Conservation (phyloP, 2,888 invertebrate genomes). For the Calameuta idolon region DNA sequence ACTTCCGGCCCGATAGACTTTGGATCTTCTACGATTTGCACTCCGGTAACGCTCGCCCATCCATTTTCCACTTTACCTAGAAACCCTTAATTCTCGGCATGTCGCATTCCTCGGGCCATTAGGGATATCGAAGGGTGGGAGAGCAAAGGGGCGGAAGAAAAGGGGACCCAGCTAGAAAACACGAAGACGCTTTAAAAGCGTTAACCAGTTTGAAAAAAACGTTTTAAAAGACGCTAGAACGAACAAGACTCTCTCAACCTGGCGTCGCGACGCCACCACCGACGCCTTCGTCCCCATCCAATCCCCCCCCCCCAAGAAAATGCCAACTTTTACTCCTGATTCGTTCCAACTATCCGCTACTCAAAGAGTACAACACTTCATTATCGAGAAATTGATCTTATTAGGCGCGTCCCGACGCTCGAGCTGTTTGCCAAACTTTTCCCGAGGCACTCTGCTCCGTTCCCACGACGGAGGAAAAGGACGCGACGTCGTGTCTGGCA, state of each 20-base stretch:
- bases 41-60: too few species aligned
- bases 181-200: conserved; percentile 47
- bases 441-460: not conserved
- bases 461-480: not conserved
- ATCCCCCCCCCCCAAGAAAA: conserved; percentile 23
- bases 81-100: too few species aligned
- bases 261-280: conserved; percentile 13
- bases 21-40: too few species aligned
- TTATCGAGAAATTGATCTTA: conserved; percentile 67
- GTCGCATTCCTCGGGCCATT: too few species aligned
- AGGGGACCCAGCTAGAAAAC: conserved; percentile 36
- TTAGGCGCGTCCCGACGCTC: conserved; percentile 42
- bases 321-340: conserved; percentile 16
- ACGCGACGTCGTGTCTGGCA: too few species aligned
- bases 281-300: conserved; percentile 6
- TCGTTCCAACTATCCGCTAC: conserved; percentile 6
- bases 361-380: conserved; percentile 46
- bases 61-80: too few species aligned
- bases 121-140: too few species aligned
- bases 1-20: too few species aligned
- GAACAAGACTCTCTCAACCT: conserved; percentile 23
- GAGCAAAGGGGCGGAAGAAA: not conserved
- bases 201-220: conserved; percentile 49
- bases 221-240: conserved; percentile 40
- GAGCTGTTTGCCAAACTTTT: conserved; percentile 16